Percentiles rank a stretch among this genome's conserved stretches.
These are phyloP conservation scores for Molossus molossus DNA, from an alignment of 2,797 vertebrate genomes.

Conservation along the genomic window DNA sequence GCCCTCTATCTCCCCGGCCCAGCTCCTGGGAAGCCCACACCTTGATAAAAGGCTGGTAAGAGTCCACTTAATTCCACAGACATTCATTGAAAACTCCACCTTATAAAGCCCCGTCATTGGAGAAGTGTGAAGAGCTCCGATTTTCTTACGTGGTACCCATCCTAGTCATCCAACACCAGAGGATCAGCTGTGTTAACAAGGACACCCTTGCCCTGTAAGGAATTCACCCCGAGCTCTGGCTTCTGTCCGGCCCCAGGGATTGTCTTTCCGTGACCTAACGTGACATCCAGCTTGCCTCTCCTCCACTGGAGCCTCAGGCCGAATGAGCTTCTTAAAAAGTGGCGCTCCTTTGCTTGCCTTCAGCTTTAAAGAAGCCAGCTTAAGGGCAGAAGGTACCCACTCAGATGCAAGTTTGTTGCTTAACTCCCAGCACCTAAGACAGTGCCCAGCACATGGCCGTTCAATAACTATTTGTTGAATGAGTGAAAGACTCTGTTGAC, in stretches of 20 bases:
- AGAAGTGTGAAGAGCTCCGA: conserved; percentile 14
- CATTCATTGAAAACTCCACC: not conserved
- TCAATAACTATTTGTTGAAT: not conserved
- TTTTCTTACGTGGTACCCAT: not conserved
- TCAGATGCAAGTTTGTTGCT: not conserved
- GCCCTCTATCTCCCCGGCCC: not conserved
- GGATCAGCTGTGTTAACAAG: conserved; percentile 65
- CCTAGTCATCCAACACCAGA: not conserved
- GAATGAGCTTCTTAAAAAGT: conserved; percentile 10
- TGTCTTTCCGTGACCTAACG: conserved; percentile 71
- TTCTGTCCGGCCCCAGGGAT: conserved; percentile 32
- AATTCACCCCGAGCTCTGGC: conserved; percentile 53
- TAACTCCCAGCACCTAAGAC: not conserved
- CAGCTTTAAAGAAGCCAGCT: not conserved
- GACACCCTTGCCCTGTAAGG: conserved; percentile 37
- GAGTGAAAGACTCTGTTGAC: not conserved
- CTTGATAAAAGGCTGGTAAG: not conserved
- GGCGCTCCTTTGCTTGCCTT: not conserved
- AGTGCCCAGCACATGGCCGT: not conserved
- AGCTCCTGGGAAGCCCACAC: not conserved
- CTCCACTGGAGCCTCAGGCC: not conserved
- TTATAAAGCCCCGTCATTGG: not conserved
- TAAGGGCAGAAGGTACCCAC: not conserved
- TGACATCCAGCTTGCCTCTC: conserved; percentile 57
- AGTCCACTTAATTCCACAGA: not conserved